Conservation (phyloP, 2,113 vertebrate species). For the Myiagra hebetior region DNA sequence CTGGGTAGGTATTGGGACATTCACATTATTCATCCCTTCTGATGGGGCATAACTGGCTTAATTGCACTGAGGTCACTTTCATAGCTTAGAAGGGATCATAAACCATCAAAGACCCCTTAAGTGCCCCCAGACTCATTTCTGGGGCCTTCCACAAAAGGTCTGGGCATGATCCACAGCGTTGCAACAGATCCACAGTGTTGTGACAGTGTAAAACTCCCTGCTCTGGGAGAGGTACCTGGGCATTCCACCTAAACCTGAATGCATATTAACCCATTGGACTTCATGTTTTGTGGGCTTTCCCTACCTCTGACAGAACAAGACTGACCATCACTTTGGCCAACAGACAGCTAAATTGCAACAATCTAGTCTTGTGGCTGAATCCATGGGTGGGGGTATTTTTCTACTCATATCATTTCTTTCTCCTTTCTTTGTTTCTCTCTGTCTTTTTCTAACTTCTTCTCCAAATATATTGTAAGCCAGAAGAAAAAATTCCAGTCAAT, state of each 20-base stretch:
- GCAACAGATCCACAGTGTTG: background rate
- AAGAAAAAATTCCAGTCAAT: background rate
- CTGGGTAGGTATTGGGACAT: background rate
- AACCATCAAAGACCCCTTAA: background rate
- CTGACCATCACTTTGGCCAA: background rate
- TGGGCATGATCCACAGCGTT: too few relatives aligned
- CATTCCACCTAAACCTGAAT: background rate
- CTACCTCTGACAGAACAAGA: background rate
- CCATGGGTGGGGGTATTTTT: background rate
- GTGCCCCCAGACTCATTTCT: background rate
- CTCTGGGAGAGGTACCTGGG: too few relatives aligned
- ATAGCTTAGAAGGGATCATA: background rate
- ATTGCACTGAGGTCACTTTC: background rate
- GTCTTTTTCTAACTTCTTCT: background rate
- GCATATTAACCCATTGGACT: background rate
- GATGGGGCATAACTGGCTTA: background rate
- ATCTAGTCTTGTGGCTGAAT: background rate
- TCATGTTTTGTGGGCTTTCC: background rate
- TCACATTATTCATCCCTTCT: background rate
- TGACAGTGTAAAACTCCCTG: background rate
- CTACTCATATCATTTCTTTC: background rate
- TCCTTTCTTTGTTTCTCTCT: background rate
- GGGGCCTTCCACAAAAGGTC: background rate
- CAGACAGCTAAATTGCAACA: background rate
- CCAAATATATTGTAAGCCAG: background rate